These are phyloP conservation scores for Hymenopus coronatus DNA, from an alignment of 2,888 invertebrate genomes.

Conservation along the genomic window DNA sequence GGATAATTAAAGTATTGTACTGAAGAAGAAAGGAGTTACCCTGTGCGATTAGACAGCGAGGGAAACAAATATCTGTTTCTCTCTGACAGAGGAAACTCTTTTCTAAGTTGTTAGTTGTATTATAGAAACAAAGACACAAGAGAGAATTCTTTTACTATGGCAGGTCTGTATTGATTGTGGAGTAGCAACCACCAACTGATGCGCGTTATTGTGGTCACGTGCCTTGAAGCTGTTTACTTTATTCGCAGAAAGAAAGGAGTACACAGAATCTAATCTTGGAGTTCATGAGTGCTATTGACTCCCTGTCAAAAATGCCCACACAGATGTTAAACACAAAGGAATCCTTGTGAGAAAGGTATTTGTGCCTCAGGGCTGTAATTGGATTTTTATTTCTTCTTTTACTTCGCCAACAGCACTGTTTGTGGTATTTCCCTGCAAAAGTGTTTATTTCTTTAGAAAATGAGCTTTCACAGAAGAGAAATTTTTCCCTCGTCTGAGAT, in stretches of 20 bases:
- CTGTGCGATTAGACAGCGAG: no score
- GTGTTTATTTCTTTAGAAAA: neutral
- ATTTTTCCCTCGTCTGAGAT: neutral
- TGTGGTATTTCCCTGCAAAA: neutral
- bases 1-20: no score
- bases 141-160: neutral
- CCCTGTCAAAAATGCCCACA: neutral
- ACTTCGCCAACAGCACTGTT: neutral
- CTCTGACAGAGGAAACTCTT: no score
- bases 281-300: neutral
- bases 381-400: neutral
- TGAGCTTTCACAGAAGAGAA: neutral
- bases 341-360: neutral
- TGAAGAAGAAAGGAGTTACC: no score
- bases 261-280: neutral
- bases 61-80: no score
- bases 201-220: neutral
- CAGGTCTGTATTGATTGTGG: neutral
- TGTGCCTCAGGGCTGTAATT: neutral
- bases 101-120: no score
- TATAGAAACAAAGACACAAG: no score
- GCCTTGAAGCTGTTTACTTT: neutral
- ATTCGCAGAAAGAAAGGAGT: neutral
- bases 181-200: neutral
- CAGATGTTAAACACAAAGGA: neutral